A percentile compares a stretch with the other conserved stretches of the same genome.
These are phyloP conservation scores for Gallinago jamesoni DNA, from an alignment of 2,113 vertebrate genomes.

Conservation along the genomic window DNA sequence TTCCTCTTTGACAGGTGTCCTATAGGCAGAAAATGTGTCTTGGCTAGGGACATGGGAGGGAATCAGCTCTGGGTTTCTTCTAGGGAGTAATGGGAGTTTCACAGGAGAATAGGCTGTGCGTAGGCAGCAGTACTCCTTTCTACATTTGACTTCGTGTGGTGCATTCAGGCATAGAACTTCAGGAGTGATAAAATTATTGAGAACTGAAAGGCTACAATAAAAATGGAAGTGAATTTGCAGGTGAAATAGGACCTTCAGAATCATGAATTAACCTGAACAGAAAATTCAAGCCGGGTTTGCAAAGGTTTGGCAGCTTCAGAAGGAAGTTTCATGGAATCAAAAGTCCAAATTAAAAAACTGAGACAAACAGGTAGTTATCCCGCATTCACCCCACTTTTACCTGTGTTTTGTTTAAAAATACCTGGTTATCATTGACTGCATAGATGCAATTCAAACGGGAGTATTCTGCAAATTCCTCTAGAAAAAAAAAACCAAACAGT, in stretches of 20 bases:
- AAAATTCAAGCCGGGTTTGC: background rate
- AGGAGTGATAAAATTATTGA: background rate
- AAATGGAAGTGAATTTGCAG: background rate
- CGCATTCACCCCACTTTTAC: background rate
- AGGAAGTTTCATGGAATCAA: background rate
- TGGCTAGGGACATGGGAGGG: background rate
- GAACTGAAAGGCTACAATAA: background rate
- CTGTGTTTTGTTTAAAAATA: background rate
- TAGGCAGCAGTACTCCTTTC: background rate
- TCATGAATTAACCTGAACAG: background rate
- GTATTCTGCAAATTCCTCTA: background rate
- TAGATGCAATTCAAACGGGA: background rate
- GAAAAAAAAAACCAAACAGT: background rate
- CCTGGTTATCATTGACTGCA: background rate
- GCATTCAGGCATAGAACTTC: background rate
- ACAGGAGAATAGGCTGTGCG: background rate
- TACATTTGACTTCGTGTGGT: background rate
- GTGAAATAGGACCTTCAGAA: background rate
- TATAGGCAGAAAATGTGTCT: background rate
- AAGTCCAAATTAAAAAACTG: background rate
- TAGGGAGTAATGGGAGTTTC: slow-evolving; percentile 24
- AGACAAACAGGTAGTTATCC: background rate
- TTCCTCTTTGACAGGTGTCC: slow-evolving; percentile 77
- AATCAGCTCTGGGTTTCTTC: slow-evolving; percentile 56
- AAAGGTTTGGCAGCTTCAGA: fast-evolving